These are phyloP conservation scores for Actinopyga echinites DNA, from an alignment of 53 echinoderm and acorn worm genomes.

Conservation along the genomic window DNA sequence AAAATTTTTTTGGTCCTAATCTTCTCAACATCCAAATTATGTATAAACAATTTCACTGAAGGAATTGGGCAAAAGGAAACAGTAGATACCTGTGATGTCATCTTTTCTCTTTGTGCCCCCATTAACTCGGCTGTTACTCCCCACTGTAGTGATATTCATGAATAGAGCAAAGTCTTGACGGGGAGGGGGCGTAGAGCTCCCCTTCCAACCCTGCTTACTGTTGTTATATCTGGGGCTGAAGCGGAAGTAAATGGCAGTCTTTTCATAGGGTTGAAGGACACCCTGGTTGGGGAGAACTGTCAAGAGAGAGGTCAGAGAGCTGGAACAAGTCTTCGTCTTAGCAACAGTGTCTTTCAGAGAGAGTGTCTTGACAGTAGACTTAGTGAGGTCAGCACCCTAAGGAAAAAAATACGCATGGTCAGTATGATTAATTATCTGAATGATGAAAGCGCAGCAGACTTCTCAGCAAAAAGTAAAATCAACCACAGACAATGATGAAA, in stretches of 20 bases:
- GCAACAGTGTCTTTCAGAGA: slow-evolving; percentile 69
- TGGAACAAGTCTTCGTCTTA: slow-evolving; percentile 68
- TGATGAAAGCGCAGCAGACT: too few species aligned
- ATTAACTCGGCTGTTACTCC: slow-evolving; percentile 72
- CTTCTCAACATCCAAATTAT: too few species aligned
- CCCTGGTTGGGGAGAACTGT: slow-evolving; percentile 93
- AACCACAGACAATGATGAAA: too few species aligned
- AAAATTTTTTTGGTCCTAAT: too few species aligned
- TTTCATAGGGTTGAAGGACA: slow-evolving; percentile 78
- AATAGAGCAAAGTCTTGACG: slow-evolving; percentile 97
- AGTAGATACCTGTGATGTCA: background rate
- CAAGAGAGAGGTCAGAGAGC: slow-evolving; percentile 78
- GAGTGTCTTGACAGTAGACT: slow-evolving; percentile 88
- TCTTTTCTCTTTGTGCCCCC: slow-evolving; percentile 39
- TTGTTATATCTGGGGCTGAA: slow-evolving; percentile 95
- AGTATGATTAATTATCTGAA: too few species aligned
- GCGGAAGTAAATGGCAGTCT: slow-evolving; percentile 82
- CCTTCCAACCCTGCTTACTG: slow-evolving; percentile 86
- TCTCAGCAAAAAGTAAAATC: too few species aligned
- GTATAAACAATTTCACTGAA: too few species aligned
- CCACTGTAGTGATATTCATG: slow-evolving; percentile 89
- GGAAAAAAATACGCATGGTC: background rate
- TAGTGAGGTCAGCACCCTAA: slow-evolving; percentile 92
- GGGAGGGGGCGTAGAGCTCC: slow-evolving; percentile 80
- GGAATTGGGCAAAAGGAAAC: too few species aligned